Evolutionary conservation across 1,140 invertebrate genomes (phyloP).

Genomic region (Heliconius hewitsoni): DNA sequence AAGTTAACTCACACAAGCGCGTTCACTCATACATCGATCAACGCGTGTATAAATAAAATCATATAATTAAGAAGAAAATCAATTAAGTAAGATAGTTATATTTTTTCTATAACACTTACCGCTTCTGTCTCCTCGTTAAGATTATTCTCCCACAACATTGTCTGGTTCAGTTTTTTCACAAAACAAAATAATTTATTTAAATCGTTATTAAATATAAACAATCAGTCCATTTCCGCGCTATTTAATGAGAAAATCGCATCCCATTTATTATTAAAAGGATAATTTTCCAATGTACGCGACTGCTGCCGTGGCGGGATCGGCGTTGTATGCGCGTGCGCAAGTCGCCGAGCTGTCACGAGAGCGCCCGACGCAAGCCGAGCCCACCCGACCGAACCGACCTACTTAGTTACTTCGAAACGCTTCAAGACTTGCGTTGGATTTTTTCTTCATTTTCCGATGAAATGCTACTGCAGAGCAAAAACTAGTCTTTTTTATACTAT

Average conservation of each 20-base stretch:
- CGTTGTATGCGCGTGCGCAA: constrained; percentile 67
- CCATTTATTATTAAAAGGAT: constrained; percentile 51
- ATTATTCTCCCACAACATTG: constrained; percentile 74
- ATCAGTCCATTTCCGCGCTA: constrained; percentile 63
- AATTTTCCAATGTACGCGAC: constrained; percentile 50
- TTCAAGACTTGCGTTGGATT: constrained; percentile 59
- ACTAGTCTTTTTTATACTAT: constrained; percentile 51
- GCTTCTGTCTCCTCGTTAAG: constrained; percentile 69
- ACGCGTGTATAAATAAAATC: constrained; percentile 19
- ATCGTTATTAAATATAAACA: constrained; percentile 39
- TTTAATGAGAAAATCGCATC: constrained; percentile 54
- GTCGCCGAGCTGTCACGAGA: constrained; percentile 55
- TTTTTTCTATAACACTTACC: constrained; percentile 53
- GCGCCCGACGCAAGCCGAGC: constrained; percentile 55
- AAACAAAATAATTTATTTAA: not conserved
- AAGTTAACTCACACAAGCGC: constrained; percentile 72
- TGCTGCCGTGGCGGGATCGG: constrained; percentile 59
- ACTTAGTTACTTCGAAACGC: constrained; percentile 70
- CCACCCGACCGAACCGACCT: constrained; percentile 65
- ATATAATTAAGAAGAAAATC: constrained; percentile 46
- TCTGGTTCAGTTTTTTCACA: constrained; percentile 61
- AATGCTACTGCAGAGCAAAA: constrained; percentile 64
- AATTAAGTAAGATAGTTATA: constrained; percentile 3
- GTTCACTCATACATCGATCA: constrained; percentile 41
- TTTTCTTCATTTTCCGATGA: constrained; percentile 78